A percentile compares a stretch with the other conserved stretches of the same genome.
These are phyloP conservation scores for Hystrix cristata DNA, from an alignment of 2,113 vertebrate species.

Conservation along the genomic window DNA sequence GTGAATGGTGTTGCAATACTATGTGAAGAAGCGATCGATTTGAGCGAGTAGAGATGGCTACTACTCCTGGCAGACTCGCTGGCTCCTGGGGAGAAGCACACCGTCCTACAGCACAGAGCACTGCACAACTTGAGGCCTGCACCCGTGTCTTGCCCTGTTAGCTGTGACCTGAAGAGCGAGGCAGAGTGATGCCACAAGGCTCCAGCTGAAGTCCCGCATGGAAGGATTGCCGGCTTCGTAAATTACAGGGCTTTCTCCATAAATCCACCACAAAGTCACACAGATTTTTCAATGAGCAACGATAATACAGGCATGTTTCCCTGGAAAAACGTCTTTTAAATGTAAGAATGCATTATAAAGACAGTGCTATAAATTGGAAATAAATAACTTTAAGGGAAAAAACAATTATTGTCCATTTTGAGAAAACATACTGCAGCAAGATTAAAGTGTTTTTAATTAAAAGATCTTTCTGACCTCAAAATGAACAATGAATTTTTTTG, in stretches of 20 bases:
- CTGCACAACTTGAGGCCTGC: background rate
- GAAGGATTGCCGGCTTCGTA: conserved; percentile 49
- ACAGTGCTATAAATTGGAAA: background rate
- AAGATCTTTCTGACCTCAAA: background rate
- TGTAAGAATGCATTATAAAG: background rate
- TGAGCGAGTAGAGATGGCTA: background rate
- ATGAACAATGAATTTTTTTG: background rate
- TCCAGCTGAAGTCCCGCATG: conserved; percentile 40
- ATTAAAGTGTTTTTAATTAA: background rate
- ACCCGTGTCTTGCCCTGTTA: background rate
- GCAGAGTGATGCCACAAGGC: background rate
- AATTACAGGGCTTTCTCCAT: background rate
- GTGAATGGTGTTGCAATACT: conserved; percentile 6
- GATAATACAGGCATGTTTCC: conserved; percentile 28
- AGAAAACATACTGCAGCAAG: background rate
- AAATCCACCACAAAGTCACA: background rate
- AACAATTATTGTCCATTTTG: background rate
- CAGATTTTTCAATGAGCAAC: background rate
- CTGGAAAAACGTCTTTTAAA: background rate
- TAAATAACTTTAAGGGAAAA: background rate
- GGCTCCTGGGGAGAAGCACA: background rate
- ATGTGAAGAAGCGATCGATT: background rate
- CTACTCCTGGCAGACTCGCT: background rate
- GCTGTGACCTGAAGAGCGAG: background rate
- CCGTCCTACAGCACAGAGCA: background rate